A percentile compares a stretch with the other conserved stretches of the same genome.
Conservation (phyloP, 2,797 vertebrate genomes). For the Pelodytes ibericus region DNA sequence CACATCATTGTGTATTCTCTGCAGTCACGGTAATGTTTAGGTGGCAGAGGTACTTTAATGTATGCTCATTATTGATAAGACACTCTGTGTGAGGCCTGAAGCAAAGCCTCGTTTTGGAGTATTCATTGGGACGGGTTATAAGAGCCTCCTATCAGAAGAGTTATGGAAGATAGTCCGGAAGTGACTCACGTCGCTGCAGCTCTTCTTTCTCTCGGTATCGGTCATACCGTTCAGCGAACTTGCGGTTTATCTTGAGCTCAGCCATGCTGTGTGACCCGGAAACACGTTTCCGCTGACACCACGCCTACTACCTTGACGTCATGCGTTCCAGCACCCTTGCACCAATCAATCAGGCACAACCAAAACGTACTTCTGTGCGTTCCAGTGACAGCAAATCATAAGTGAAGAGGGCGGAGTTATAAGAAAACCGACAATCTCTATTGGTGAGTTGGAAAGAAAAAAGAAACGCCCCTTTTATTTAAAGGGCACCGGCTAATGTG, state of each 20-base stretch:
- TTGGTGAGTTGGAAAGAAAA: too few species aligned
- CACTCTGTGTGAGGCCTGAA: not conserved
- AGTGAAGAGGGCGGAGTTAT: slow-evolving; percentile 7
- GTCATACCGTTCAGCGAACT: slow-evolving; percentile 83
- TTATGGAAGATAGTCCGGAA: too few species aligned
- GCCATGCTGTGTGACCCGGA: slow-evolving; percentile 31
- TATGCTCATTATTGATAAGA: too few species aligned
- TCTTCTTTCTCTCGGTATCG: slow-evolving; percentile 89
- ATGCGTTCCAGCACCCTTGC: not conserved
- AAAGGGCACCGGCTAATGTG: too few species aligned
- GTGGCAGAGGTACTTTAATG: too few species aligned
- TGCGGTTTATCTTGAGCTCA: slow-evolving; percentile 78
- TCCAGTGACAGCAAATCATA: slow-evolving; percentile 2
- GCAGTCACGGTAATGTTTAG: too few species aligned
- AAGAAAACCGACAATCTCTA: not conserved
- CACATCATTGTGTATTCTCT: too few species aligned
- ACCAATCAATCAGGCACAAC: not conserved
- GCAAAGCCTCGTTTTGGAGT: not conserved
- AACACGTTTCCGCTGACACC: not conserved
- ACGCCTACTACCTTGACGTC: slow-evolving; percentile 2
- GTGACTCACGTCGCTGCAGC: slow-evolving; percentile 83
- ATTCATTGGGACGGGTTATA: not conserved
- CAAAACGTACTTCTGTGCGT: not conserved
- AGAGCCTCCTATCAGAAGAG: too few species aligned
- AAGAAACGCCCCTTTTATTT: too few species aligned